Base-by-base conservation (phyloP, 92 coral and sea anemone species). In the Paramuricea clavata region DNA sequence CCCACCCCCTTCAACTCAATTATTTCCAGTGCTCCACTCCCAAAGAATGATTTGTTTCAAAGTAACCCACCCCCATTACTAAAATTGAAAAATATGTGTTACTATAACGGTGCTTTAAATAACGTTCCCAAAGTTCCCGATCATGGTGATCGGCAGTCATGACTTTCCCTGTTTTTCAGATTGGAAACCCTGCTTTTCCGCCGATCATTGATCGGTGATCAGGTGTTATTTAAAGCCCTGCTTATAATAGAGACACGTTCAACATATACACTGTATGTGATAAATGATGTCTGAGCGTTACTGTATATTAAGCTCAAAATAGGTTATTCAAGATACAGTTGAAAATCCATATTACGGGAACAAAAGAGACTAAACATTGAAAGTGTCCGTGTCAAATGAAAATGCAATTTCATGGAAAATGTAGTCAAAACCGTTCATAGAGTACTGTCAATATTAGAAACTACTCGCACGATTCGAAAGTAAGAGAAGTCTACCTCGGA, bases 1-100 rank as follows among this genome's bases (percentile, higher is more conserved):
- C 67, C 67, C 67, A 57, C 67, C 67, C 67, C 67, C 1, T 57
- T 15, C 67, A 57, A 57, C 67, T 57, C 67, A 21, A 57, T 57
- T 57, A 57, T 21, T 57, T 57, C 31, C 67, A 57, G 67, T 57
- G 23, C 27, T 1, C 67, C 67, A 57, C 67, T 27, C 67, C 10
- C 67, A 15, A 57, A n/a, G 30, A 57, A 57, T 57, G 27, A 57
- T 5, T 57, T 57, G 7, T 26, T 57, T 57, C 31, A 5, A 57
- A 57, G 23, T 57, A 27, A 57, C 59, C 59, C 59, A 5, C 59
- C 59, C 17, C 67, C 67, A 57, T 26, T 17, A 57, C 17, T 57
- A 26, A 15, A 57, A 57, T 57, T 57, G 67, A 57, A 57, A 57
- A 57, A 57, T 47, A 47, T 57, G 67, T 57, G 67, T 57, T 5